Conservation (phyloP, 64 coral and sea anemone species). For the Pocillopora verrucosa region DNA sequence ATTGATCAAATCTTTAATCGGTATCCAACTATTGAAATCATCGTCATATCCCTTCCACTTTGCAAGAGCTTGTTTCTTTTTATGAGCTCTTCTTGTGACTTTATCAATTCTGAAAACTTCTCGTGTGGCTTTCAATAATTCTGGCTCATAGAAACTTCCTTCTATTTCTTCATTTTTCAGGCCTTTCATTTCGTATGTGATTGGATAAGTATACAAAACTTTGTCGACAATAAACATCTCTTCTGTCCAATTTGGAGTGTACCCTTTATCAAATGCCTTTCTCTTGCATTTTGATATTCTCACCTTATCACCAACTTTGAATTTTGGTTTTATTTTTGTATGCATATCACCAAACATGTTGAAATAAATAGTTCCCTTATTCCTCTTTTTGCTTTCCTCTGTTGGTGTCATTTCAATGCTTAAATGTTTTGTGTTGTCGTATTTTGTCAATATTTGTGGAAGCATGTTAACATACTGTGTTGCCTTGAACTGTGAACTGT, state of each 20-base stretch:
- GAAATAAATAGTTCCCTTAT: neutral
- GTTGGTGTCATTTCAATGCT: neutral
- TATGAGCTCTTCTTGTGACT: neutral
- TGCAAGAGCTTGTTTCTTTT: too few species aligned
- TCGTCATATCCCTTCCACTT: too few species aligned
- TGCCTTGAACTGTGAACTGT: slow-evolving; percentile 10
- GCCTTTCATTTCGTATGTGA: neutral
- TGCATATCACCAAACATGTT: slow-evolving; percentile 22
- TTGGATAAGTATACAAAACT: neutral
- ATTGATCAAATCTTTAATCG: too few species aligned
- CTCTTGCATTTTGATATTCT: slow-evolving; percentile 12
- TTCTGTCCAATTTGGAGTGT: too few species aligned
- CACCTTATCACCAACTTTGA: slow-evolving; percentile 12
- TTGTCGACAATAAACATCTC: too few species aligned
- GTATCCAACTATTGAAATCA: neutral
- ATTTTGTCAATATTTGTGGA: neutral
- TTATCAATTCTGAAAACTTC: neutral
- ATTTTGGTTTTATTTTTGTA: too few species aligned
- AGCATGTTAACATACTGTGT: slow-evolving; percentile 46
- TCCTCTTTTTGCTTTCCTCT: slow-evolving; percentile 37
- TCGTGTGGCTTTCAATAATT: neutral
- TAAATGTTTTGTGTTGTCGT: slow-evolving; percentile 15
- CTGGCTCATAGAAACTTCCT: neutral
- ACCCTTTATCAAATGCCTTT: too few species aligned
- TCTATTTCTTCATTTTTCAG: neutral